Evolutionary conservation across 2,113 vertebrate species (phyloP).

Genomic region (Uropsilus gracilis): DNA sequence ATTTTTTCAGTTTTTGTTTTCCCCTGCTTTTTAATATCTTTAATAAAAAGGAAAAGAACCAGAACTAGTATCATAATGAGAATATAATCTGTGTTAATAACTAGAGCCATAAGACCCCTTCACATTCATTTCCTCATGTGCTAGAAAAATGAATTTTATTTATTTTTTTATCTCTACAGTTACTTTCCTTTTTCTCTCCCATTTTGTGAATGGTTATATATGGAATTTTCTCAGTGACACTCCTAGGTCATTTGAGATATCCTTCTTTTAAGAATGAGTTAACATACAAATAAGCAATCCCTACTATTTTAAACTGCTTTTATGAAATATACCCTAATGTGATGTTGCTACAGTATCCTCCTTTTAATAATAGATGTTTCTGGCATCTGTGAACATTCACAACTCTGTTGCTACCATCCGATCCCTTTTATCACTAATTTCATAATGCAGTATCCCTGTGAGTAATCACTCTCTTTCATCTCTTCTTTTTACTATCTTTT

Average conservation of each 20-base stretch:
- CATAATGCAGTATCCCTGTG: background rate
- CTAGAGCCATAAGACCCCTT: background rate
- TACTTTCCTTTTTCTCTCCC: background rate
- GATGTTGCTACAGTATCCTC: background rate
- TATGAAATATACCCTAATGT: background rate
- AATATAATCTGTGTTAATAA: background rate
- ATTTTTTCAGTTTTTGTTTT: constrained; percentile 5
- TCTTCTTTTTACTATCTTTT: background rate
- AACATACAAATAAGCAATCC: background rate
- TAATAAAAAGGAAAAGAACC: background rate
- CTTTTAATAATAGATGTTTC: background rate
- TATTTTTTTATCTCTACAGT: background rate
- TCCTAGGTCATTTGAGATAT: rapidly evolving
- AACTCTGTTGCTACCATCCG: too few species aligned
- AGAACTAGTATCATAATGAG: background rate
- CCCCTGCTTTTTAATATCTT: background rate
- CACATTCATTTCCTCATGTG: background rate
- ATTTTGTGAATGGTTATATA: background rate
- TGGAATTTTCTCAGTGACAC: background rate
- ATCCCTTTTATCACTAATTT: background rate
- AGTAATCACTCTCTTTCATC: background rate
- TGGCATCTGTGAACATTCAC: background rate
- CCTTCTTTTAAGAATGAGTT: background rate
- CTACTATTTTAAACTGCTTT: background rate
- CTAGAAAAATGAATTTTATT: background rate